These are phyloP conservation scores for Furnarius figulus DNA, from an alignment of 2,113 vertebrate species.

Conservation along the genomic window DNA sequence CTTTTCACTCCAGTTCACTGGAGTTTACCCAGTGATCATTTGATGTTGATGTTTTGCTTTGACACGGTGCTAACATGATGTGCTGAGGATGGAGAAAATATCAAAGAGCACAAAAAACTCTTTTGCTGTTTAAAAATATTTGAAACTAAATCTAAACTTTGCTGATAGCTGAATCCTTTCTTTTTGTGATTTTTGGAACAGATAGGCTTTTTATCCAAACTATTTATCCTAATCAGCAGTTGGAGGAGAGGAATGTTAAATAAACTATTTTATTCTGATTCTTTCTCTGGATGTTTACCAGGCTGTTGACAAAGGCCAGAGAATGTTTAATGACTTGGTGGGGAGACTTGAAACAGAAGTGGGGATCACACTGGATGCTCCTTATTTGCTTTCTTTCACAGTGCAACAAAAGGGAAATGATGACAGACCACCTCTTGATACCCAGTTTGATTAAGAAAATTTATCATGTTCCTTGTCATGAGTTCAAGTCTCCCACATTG, in stretches of 20 bases:
- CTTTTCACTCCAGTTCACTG: conserved; percentile 54
- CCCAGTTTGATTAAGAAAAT: conserved; percentile 79
- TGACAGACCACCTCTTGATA: conserved; percentile 78
- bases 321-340: conserved; percentile 78
- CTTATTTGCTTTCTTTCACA: conserved; percentile 68
- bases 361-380: conserved; percentile 62
- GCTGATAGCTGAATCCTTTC: conserved; percentile 71
- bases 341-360: conserved; percentile 78
- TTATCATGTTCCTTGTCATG: conserved; percentile 74
- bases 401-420: conserved; percentile 73
- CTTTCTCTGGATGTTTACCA: conserved; percentile 80
- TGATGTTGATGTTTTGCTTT: conserved; percentile 69
- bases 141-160: conserved; percentile 76
- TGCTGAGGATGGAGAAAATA: conserved; percentile 71
- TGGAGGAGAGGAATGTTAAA: conserved; percentile 83
- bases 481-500: conserved; percentile 73
- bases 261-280: conserved; percentile 81
- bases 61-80: conserved; percentile 71
- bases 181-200: conserved; percentile 81
- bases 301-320: conserved; percentile 83
- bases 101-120: conserved; percentile 71
- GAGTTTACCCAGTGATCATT: conserved; percentile 53
- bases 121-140: conserved; percentile 76
- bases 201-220: conserved; percentile 80
- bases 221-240: conserved; percentile 86